Conservation (phyloP, 2,113 vertebrate genomes). For the Glaucidium brasilianum region DNA sequence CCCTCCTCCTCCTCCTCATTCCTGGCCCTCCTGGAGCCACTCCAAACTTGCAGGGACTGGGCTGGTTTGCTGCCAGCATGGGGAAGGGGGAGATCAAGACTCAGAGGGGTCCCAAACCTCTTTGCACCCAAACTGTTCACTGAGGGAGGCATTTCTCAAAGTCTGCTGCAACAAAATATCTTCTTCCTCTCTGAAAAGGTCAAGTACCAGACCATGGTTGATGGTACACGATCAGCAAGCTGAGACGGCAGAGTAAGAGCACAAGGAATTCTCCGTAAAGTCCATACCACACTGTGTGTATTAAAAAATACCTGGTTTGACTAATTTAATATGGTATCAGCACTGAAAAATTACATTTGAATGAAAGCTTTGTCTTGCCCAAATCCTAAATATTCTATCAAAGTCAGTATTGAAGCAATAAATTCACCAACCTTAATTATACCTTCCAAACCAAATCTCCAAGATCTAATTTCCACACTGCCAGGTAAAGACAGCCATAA, state of each 20-base stretch:
- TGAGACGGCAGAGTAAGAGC: background rate
- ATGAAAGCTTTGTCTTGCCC: background rate
- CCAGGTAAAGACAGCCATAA: background rate
- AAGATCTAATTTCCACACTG: background rate
- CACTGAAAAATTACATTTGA: background rate
- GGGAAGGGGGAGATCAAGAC: background rate
- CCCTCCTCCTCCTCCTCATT: background rate
- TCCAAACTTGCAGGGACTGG: background rate
- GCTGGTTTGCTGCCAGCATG: background rate
- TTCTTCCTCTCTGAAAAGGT: background rate
- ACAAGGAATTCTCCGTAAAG: background rate
- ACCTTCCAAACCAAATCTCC: background rate
- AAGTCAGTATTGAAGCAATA: background rate
- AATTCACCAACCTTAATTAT: background rate
- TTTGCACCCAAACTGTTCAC: rapidly evolving
- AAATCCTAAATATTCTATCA: background rate
- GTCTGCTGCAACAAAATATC: background rate
- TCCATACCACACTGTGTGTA: background rate
- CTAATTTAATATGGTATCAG: background rate
- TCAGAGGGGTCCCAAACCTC: background rate
- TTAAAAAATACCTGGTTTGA: background rate
- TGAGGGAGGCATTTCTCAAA: background rate
- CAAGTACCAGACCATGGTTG: background rate
- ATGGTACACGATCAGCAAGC: background rate
- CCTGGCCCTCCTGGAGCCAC: background rate